Evolutionary conservation across 2,888 invertebrate genomes (phyloP), one percentile per base, ranked within the genome.

Genomic region (Eupithecia abbreviata): DNA sequence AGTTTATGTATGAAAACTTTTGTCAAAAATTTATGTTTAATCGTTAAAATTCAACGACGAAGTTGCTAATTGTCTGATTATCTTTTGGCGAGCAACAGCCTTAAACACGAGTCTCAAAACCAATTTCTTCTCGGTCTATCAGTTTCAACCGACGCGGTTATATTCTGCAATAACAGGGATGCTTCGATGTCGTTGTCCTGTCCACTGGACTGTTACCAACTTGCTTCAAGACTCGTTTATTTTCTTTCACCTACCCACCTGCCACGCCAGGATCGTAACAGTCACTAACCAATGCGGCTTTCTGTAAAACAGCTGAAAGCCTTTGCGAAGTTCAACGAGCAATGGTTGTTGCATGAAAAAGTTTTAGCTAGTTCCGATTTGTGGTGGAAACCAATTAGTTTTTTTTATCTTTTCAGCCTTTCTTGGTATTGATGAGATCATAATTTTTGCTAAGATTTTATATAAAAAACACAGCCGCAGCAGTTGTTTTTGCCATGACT

Each of bases 131-230:
- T 62, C 30, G 62, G 62, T 62, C 62, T 62, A 62, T 62, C 62
- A 4, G 12, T 62, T 62, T 30, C 30, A 62, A 62, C 62, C 62
- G 62, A 62, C 62, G 62, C 62, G 62, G 62, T 62, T 62, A 49
- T 18, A 49, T 72, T 73, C 58, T 71, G 43, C 55, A 75, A 65
- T 15, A 75, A 74, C 69, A 78, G 74, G 78, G 78, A 76, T 66
- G 71, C 69, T 47, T 42, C 58, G 51, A 83, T 91, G 93, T 93
- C 93, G 91, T 90, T 91, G 93, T 90, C 93, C 93, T 91, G 88
- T 82, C 90, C 91, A 90, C 86, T 90, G 88, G 90, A 84, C 90
- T 90, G 90, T 89, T 89, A 89, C 90, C 85, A 81, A 83, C 85
- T 84, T 77, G 79, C 77, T 80, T 73, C 79, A 77, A 76, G 77